phyloP scores from a whole-genome alignment of 2,113 vertebrate species.

The Dicaeum eximium region DNA sequence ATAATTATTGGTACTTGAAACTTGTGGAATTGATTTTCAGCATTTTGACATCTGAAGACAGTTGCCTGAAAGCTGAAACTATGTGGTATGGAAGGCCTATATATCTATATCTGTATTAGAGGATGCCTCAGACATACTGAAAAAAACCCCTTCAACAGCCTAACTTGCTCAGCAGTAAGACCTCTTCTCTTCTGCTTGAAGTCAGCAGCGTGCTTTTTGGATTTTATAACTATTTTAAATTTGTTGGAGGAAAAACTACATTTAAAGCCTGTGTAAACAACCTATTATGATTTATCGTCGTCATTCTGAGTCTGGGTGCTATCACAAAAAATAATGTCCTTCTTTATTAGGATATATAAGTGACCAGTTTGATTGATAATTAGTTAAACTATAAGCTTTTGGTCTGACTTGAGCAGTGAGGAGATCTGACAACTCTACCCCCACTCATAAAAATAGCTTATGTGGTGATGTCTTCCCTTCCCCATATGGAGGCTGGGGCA shows the following conservation, averaged over 20 bases:
- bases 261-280: background rate
- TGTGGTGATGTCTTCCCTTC: background rate
- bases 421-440: background rate
- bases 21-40: background rate
- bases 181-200: background rate
- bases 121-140: background rate
- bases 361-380: background rate
- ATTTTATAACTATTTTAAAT: background rate
- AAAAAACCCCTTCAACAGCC: background rate
- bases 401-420: background rate
- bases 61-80: background rate
- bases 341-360: background rate
- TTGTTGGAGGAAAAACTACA: background rate
- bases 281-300: background rate
- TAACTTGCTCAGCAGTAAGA: background rate
- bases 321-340: background rate
- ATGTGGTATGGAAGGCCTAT: background rate
- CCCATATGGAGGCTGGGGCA: background rate
- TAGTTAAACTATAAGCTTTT: background rate
- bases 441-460: background rate
- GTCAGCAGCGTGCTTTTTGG: background rate
- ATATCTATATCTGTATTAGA: too few relatives aligned
- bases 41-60: background rate
- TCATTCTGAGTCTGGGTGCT: background rate
- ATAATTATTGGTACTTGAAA: background rate